Conservation (phyloP, 2,888 invertebrate species). For the Ypsolopha scabrella region DNA sequence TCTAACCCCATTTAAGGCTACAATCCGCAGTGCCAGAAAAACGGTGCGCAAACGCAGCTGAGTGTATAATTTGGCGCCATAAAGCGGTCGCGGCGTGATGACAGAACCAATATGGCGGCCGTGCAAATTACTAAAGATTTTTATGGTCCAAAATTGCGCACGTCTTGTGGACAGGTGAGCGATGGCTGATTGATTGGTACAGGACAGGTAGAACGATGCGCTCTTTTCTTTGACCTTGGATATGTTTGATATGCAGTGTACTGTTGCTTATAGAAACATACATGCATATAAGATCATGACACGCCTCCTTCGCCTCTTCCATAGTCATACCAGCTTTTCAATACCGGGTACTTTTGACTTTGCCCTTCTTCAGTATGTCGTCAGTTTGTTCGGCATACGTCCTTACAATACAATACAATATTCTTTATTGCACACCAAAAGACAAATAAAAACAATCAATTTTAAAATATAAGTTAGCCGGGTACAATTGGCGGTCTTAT, state of each 20-base stretch:
- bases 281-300: no score
- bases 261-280: background rate
- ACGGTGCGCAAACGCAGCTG: slow-evolving; percentile 20
- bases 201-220: background rate
- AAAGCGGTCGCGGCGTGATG: slow-evolving; percentile 36
- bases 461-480: no score
- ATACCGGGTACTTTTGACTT: no score
- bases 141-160: slow-evolving; percentile 37
- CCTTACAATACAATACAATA: no score
- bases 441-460: no score
- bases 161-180: slow-evolving; percentile 6
- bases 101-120: slow-evolving; percentile 31
- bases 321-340: no score
- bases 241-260: background rate
- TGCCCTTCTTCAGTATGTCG: background rate
- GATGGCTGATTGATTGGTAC: slow-evolving; percentile 2
- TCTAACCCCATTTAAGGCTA: slow-evolving; percentile 5
- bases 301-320: background rate
- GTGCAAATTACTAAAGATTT: slow-evolving; percentile 26
- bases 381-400: background rate
- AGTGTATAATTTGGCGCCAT: slow-evolving; percentile 37
- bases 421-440: no score
- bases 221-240: background rate
- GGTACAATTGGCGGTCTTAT: no score
- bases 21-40: slow-evolving; percentile 22